These are phyloP conservation scores for Cichladusa arquata DNA, from an alignment of 2,113 vertebrate genomes.

Conservation along the genomic window DNA sequence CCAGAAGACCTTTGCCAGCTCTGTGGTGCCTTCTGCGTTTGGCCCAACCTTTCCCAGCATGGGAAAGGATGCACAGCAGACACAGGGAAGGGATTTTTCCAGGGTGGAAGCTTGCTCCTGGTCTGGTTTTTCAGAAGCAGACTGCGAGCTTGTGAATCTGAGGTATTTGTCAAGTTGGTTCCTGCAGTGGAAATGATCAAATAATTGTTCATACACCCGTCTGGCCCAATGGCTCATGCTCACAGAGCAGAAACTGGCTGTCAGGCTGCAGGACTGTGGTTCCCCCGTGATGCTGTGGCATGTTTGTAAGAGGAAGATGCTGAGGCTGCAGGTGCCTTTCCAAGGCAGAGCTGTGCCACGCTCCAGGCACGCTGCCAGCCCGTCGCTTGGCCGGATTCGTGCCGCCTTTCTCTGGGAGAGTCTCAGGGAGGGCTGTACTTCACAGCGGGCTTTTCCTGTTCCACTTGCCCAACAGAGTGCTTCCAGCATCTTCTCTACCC, in stretches of 20 bases:
- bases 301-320: not conserved
- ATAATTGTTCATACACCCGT: conserved; percentile 3
- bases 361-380: not conserved
- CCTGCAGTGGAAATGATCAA: conserved; percentile 21
- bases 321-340: conserved; percentile 7
- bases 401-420: accelerated
- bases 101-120: not conserved
- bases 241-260: conserved; percentile 16
- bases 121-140: conserved; percentile 13
- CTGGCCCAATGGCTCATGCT: not conserved
- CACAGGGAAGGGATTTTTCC: conserved; percentile 1
- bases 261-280: not conserved
- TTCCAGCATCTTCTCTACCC: not conserved
- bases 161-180: conserved; percentile 45
- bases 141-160: not conserved
- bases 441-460: not conserved
- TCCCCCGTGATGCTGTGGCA: not conserved
- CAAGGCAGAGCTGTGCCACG: not conserved
- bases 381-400: accelerated
- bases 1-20: not conserved
- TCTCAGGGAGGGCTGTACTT: not conserved
- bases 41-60: not conserved
- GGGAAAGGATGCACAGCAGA: not conserved
- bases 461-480: not conserved
- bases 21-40: not conserved